phyloP scores from a whole-genome alignment of 2,113 vertebrate genomes.

The Notiomystis cincta region DNA sequence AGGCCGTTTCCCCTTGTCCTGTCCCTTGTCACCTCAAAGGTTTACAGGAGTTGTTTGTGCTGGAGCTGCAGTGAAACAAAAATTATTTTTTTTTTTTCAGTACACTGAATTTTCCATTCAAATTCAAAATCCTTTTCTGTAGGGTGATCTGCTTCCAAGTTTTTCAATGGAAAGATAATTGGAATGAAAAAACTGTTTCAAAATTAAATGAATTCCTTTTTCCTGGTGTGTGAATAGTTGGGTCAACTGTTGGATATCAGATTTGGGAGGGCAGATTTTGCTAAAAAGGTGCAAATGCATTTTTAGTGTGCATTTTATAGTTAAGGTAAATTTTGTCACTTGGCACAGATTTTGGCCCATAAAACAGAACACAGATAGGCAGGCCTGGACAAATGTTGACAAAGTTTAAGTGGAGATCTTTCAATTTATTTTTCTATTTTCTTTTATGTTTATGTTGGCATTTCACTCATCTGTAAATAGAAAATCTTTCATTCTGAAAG shows the following conservation, averaged over 20 bases:
- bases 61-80: background rate
- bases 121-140: background rate
- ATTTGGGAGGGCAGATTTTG: background rate
- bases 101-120: background rate
- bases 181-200: background rate
- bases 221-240: background rate
- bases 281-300: background rate
- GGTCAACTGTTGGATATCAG: background rate
- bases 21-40: background rate
- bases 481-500: slow-evolving; percentile 7
- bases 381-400: background rate
- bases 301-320: background rate
- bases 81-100: background rate
- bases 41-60: background rate
- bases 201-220: background rate
- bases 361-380: background rate
- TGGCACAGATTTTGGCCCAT: background rate
- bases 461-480: slow-evolving; percentile 31
- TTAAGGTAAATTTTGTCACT: background rate
- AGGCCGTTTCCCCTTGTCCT: background rate
- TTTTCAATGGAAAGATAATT: background rate
- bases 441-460: slow-evolving; percentile 36
- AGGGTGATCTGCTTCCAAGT: background rate
- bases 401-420: background rate
- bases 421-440: slow-evolving; percentile 55